Base-by-base conservation (phyloP, 2,113 vertebrate genomes). In the Dicaeum eximium region DNA sequence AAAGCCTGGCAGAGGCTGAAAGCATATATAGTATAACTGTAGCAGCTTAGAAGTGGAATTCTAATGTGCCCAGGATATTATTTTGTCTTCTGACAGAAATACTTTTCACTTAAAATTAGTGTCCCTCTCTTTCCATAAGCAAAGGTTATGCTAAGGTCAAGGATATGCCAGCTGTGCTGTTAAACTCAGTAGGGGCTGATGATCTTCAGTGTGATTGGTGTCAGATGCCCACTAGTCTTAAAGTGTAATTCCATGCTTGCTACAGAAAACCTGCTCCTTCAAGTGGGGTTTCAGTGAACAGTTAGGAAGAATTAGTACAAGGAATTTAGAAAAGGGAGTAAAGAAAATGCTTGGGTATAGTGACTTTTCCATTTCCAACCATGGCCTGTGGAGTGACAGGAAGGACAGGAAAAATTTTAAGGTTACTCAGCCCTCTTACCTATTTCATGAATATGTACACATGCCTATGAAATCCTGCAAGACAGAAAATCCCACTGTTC, bases 361-460 rank as follows among this genome's bases (percentile, higher is more conserved):
- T 31, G 31, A 38, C 7, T 50, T 86, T 78, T 56, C 24, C 22
- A 60, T n/a, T 93, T 93, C 31, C 28, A 85, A 4, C 40, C 24
- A 33, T 37, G 30, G 15, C 15, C 22, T 75, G 57, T 86, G 27
- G 80, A 77, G 28, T 67, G 22, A 56, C n/a, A 77, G 11, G 6
- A 74, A 61, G 12, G 21, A 74, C 37, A 28, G 11, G 54, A 60
- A 80, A 48, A 61, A 53, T 48, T 53, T 48, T 53, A 45, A 53
- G 37, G 27, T 44, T 80, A 24, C n/a, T 67, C 7, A 44, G 11
- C 15, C 25, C 5, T 40, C 35, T n/a, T 67, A 19, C 2, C 3
- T 42, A 13, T 27, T 78, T 38, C 30, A 28, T 51, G 15, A 58
- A 18, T 7, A 7, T 35, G 31, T 6, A 9, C 0, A 7, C 0